A percentile compares a stretch with the other conserved stretches of the same genome.
Evolutionary conservation across 2,797 vertebrate species (phyloP).

Genomic region (Trematomus bernacchii): DNA sequence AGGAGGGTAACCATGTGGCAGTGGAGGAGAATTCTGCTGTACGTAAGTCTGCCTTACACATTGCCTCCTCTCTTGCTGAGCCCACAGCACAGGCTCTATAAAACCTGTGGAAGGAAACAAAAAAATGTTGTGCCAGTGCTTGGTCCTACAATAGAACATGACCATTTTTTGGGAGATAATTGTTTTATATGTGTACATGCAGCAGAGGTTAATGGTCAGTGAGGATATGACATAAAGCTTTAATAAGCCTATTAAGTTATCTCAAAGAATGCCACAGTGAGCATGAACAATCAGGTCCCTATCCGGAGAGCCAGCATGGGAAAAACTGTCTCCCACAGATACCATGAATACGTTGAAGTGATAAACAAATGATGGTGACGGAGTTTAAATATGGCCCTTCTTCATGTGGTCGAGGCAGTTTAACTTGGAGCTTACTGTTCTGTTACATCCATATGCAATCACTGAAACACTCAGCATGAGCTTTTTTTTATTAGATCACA

Average conservation of each 20-base stretch:
- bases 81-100: constrained; percentile 55
- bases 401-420: constrained; percentile 77
- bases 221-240: constrained; percentile 67
- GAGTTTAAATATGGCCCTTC: constrained; percentile 72
- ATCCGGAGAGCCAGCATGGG: constrained; percentile 53
- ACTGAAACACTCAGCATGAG: constrained; percentile 77
- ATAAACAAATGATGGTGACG: constrained; percentile 80
- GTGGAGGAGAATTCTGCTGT: constrained; percentile 32
- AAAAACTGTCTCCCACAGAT: constrained; percentile 74
- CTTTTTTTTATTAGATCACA: constrained; percentile 81
- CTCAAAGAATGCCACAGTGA: constrained; percentile 62
- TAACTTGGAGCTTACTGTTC: constrained; percentile 69
- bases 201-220: constrained; percentile 41
- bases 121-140: constrained; percentile 35
- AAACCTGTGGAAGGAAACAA: constrained; percentile 64
- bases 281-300: constrained; percentile 68
- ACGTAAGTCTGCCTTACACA: constrained; percentile 45
- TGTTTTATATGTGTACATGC: constrained; percentile 54
- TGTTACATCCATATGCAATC: constrained; percentile 75
- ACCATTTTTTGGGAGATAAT: constrained; percentile 49
- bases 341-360: constrained; percentile 61
- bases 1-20: constrained; percentile 32
- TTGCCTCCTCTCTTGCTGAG: constrained; percentile 45
- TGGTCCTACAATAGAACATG: constrained; percentile 47
- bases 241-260: constrained; percentile 62